These are phyloP conservation scores for Acheta domesticus DNA, from an alignment of 2,888 invertebrate genomes.

Conservation along the genomic window DNA sequence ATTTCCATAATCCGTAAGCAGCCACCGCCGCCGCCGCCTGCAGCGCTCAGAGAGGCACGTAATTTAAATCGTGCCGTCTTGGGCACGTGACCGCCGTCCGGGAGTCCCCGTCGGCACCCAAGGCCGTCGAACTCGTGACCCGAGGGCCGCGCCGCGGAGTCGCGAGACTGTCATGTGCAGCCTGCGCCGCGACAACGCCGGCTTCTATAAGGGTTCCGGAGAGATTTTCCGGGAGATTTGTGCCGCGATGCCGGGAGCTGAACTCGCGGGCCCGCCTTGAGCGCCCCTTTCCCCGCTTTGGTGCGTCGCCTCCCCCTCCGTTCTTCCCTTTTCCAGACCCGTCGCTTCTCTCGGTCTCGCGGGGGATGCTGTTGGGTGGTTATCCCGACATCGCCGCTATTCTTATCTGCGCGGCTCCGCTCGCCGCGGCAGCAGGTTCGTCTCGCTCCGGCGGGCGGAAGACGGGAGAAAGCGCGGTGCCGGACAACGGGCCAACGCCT, in stretches of 20 bases:
- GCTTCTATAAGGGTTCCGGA: not conserved
- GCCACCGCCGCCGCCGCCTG: not conserved
- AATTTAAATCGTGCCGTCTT: not conserved
- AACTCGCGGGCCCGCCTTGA: not conserved
- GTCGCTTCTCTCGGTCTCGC: no score
- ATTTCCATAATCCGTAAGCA: constrained; percentile 3
- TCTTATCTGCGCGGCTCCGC: not conserved
- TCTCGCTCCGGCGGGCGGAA: not conserved
- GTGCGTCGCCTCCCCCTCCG: no score
- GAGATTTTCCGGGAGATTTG: not conserved
- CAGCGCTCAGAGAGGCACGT: not conserved
- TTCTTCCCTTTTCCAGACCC: no score
- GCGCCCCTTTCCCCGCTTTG: no score
- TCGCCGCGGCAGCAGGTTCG: not conserved
- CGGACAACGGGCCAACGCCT: not conserved
- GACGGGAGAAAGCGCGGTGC: not conserved
- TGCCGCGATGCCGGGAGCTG: not conserved
- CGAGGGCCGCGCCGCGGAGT: not conserved
- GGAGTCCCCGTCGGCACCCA: not conserved
- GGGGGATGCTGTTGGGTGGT: not conserved
- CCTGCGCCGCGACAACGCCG: not conserved
- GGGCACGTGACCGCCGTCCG: not conserved
- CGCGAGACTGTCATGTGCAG: not conserved
- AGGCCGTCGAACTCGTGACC: constrained; percentile 18
- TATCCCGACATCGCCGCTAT: not conserved